These are phyloP conservation scores for Calyptomena viridis DNA, from an alignment of 2,113 vertebrate genomes.

Conservation along the genomic window DNA sequence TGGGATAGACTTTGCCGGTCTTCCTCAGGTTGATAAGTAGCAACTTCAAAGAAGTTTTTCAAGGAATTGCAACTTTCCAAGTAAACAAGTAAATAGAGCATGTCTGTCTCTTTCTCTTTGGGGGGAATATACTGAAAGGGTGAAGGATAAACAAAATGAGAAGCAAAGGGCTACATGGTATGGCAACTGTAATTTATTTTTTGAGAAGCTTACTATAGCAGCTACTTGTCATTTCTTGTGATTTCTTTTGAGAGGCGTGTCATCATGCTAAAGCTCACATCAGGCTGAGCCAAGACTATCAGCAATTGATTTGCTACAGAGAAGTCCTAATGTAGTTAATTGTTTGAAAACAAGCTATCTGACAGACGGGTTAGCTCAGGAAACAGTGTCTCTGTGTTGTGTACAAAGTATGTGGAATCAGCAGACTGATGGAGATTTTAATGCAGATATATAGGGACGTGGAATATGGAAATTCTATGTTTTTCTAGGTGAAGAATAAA, in stretches of 20 bases:
- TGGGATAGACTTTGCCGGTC: not conserved
- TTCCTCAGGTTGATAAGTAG: not conserved
- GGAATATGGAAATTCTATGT: not conserved
- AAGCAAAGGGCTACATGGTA: not conserved
- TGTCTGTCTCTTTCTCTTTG: not conserved
- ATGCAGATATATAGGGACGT: not conserved
- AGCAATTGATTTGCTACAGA: not conserved
- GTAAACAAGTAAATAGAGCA: not conserved
- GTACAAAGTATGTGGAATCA: not conserved
- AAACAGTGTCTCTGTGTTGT: not conserved
- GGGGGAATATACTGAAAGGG: not conserved
- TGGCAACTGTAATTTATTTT: not conserved
- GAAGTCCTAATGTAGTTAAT: not conserved
- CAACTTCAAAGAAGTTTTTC: not conserved
- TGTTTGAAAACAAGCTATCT: slow-evolving; percentile 11
- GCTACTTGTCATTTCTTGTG: not conserved
- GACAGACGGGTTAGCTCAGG: slow-evolving; percentile 6
- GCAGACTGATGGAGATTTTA: not conserved
- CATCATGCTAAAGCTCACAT: not conserved
- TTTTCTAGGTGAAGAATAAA: not conserved
- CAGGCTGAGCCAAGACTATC: not conserved
- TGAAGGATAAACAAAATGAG: slow-evolving; percentile 1
- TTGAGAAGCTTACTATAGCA: not conserved
- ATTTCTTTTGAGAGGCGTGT: not conserved
- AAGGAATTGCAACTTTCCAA: not conserved